Evolutionary conservation across 2,113 vertebrate genomes (phyloP).

Genomic region (Cisticola juncidis): DNA sequence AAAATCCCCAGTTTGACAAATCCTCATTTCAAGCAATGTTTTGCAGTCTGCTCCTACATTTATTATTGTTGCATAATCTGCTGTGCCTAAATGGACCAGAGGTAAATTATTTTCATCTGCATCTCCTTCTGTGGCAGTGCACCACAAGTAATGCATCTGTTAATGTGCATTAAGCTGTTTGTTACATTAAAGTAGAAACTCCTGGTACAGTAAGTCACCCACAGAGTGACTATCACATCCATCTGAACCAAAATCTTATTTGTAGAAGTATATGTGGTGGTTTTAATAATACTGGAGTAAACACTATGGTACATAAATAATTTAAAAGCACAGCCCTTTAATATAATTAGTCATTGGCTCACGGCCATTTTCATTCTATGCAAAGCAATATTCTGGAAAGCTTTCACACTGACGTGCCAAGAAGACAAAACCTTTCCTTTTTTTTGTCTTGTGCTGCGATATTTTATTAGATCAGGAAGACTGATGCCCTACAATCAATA

Average conservation of each 20-base stretch:
- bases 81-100: background rate
- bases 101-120: constrained; percentile 13
- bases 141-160: background rate
- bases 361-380: constrained; percentile 39
- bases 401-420: constrained; percentile 44
- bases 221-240: constrained; percentile 5
- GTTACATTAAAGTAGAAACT: background rate
- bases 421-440: constrained; percentile 34
- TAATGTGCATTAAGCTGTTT: background rate
- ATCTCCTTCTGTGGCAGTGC: background rate
- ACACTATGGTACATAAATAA: constrained; percentile 36
- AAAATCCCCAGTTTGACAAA: background rate
- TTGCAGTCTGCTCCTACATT: background rate
- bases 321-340: constrained; percentile 41
- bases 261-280: background rate
- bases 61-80: background rate
- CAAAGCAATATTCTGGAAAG: constrained; percentile 42
- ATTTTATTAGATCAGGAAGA: constrained; percentile 67
- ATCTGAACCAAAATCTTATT: constrained; percentile 41
- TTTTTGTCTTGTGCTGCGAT: background rate
- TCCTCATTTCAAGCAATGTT: background rate
- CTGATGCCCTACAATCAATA: constrained; percentile 62
- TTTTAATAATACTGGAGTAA: constrained; percentile 52
- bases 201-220: constrained; percentile 12
- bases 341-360: constrained; percentile 44